Conservation (phyloP, 2,888 invertebrate genomes). For the Agonopterix subpropinquella region DNA sequence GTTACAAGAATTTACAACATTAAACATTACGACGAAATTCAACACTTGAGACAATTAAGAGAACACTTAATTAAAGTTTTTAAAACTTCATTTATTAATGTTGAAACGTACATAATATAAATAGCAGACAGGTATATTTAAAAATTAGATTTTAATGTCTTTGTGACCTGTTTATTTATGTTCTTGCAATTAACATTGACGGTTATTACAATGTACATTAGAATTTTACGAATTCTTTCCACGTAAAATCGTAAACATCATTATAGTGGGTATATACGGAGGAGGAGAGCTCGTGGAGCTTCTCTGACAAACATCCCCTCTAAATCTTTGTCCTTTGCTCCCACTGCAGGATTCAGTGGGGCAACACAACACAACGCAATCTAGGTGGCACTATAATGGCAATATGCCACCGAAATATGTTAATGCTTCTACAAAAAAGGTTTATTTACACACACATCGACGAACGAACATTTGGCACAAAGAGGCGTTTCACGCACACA, state of each 20-base stretch:
- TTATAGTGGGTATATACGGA: neutral
- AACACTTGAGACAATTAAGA: conserved; percentile 37
- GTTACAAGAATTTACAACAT: conserved; percentile 52
- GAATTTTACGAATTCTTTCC: conserved; percentile 1
- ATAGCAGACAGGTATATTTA: conserved; percentile 31
- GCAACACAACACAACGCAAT: conserved; percentile 16
- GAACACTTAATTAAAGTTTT: conserved; percentile 33
- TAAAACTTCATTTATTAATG: conserved; percentile 20
- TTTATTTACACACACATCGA: conserved; percentile 52
- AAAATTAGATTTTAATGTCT: conserved; percentile 30
- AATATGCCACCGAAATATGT: conserved; percentile 34
- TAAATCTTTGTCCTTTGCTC: conserved; percentile 2
- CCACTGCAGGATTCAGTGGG: conserved; percentile 10
- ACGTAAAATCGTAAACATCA: conserved; percentile 2
- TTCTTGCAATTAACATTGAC: conserved; percentile 45
- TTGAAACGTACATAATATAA: conserved; percentile 11
- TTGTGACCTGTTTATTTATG: conserved; percentile 20
- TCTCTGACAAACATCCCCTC: neutral
- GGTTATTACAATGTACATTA: conserved; percentile 12
- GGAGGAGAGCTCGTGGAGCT: neutral
- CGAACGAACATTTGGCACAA: conserved; percentile 68
- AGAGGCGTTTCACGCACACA: conserved; percentile 58
- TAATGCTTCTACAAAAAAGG: conserved; percentile 36
- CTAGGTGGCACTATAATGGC: conserved; percentile 36
- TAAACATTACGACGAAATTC: conserved; percentile 40